phyloP scores from a whole-genome alignment of 2,797 vertebrate genomes.

The Lophotriccus pileatus region DNA sequence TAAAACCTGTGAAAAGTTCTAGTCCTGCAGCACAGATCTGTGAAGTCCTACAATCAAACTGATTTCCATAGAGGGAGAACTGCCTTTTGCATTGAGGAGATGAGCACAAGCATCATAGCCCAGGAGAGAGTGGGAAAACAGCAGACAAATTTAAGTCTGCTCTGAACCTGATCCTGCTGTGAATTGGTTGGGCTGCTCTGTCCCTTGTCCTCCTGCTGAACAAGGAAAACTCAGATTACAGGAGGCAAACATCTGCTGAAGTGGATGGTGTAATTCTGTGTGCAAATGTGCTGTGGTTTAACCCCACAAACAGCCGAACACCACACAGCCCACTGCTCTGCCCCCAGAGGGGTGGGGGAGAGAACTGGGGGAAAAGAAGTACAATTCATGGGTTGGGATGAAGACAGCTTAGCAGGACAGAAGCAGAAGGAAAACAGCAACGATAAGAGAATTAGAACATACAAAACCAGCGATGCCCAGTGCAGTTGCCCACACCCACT shows the following conservation, averaged over 20 bases:
- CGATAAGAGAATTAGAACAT: background rate
- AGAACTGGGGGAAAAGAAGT: background rate
- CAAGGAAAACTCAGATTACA: background rate
- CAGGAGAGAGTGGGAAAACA: background rate
- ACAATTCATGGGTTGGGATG: background rate
- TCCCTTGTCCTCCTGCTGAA: background rate
- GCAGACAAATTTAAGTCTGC: background rate
- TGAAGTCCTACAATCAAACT: background rate
- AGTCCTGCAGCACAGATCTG: background rate
- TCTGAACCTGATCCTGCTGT: background rate
- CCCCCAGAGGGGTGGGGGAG: background rate
- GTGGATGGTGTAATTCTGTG: background rate
- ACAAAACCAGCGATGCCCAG: background rate
- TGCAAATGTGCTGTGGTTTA: background rate
- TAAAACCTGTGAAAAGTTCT: background rate
- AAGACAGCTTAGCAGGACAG: background rate
- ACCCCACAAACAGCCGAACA: background rate
- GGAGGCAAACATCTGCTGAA: background rate
- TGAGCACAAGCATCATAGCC: background rate
- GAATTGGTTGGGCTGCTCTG: background rate
- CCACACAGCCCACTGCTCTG: background rate
- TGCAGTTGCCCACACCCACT: background rate
- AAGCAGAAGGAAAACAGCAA: background rate
- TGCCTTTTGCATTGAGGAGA: background rate
- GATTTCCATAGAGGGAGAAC: background rate